Evolutionary conservation across 2,113 vertebrate species (phyloP), one percentile per base, ranked within the genome.

Genomic region (Petaurus breviceps): DNA sequence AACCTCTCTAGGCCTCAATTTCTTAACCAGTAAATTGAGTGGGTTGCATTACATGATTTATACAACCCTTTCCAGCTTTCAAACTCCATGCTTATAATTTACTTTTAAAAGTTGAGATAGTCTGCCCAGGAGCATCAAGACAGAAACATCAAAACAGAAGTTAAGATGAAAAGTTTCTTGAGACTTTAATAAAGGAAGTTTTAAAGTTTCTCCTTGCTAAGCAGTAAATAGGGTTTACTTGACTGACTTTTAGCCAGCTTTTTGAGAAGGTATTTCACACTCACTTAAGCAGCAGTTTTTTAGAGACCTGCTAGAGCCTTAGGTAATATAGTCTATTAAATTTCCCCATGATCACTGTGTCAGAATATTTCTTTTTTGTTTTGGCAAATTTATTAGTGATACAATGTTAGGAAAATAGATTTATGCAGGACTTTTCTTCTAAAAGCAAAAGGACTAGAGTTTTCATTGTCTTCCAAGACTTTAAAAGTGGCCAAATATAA

Each of bases 151-250:
- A 94, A 95, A 92, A 50, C 68, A 68, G 43, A 95, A 91, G 1
- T 2, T 89, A 93, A 89, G 1, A 25, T 91, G 52, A 53, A 61
- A 23, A 94, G 43, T 93, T 51, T 4, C 54, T 51, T 93, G 23
- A 89, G 8, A 77, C 23, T 92, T 52, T 90, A 12, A 77, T 77
- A 94, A 94, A 92, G 7, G 8, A 37, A 94, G 0, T 8, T 93
- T 50, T 96, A 52, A n/a, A 26, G 14, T 0, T 90, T 95, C 93
- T 90, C 31, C 3, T 77, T 77, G 3, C 31, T n/a, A 77, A 51
- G 28, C 14, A 94, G 47, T 93, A 94, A 93, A 37, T 0, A 93
- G 54, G 91, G 24, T 95, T 95, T 95, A 92, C 8, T 89, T 90
- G 25, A 91, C 37, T 77, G 31, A 77, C 61, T 77, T 92, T 77